Conservation (phyloP, 2,113 vertebrate genomes). For the Strigops habroptila region DNA sequence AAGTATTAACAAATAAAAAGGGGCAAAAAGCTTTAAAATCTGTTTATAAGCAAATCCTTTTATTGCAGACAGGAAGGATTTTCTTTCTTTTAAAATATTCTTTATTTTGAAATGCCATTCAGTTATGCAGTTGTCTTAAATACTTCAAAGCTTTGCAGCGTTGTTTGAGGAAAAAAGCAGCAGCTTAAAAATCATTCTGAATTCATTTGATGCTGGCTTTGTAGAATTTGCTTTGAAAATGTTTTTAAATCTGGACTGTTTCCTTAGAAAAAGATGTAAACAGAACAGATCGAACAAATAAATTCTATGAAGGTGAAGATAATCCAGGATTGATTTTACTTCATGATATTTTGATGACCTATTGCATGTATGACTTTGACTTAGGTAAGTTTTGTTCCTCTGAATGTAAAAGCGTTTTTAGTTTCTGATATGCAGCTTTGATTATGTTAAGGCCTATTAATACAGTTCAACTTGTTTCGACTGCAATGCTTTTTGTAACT, state of each 20-base stretch:
- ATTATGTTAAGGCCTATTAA: not conserved
- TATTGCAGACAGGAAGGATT: not conserved
- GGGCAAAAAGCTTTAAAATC: conserved; percentile 11
- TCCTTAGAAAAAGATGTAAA: conserved; percentile 95
- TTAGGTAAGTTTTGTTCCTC: conserved; percentile 82
- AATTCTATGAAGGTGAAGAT: conserved; percentile 93
- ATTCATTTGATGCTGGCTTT: conserved; percentile 36
- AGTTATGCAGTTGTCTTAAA: not conserved
- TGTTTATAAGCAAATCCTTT: conserved; percentile 16
- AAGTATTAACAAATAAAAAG: not conserved
- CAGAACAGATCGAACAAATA: conserved; percentile 93
- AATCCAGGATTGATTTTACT: conserved; percentile 93
- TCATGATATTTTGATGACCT: conserved; percentile 98
- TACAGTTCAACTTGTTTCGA: not conserved
- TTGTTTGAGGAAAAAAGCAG: conserved; percentile 23
- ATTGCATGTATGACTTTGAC: conserved; percentile 98
- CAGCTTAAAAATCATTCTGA: conserved; percentile 24
- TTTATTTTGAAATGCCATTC: conserved; percentile 48
- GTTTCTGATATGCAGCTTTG: not conserved
- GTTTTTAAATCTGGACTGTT: conserved; percentile 57
- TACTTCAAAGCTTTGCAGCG: conserved; percentile 48
- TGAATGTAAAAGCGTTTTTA: not conserved
- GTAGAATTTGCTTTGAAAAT: conserved; percentile 47
- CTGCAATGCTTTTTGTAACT: not conserved
- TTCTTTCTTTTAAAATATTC: conserved; percentile 20